These are phyloP conservation scores for Rhabdophis nuchalis DNA, from an alignment of 2,797 vertebrate species.

Conservation along the genomic window DNA sequence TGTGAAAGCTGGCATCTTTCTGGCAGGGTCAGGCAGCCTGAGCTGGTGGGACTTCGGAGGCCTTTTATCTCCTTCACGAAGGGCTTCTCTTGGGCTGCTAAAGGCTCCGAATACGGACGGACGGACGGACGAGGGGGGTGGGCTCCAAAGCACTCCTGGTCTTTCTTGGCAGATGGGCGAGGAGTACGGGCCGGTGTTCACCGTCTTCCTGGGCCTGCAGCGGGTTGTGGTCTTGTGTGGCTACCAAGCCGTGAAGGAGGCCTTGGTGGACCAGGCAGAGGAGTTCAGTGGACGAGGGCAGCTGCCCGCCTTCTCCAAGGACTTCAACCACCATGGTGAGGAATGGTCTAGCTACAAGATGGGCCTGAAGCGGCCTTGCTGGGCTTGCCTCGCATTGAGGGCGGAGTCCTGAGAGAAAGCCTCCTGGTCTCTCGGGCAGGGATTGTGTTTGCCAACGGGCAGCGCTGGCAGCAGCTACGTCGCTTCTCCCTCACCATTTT, in stretches of 20 bases:
- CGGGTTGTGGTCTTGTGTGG: conserved; percentile 70
- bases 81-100: not conserved
- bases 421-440: conserved; percentile 39
- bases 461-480: conserved; percentile 65
- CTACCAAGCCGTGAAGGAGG: conserved; percentile 68
- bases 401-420: not conserved
- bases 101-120: not conserved
- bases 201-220: conserved; percentile 65
- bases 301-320: conserved; percentile 58
- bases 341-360: not conserved
- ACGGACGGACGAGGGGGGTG: too few relatives aligned
- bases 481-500: conserved; percentile 64
- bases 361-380: not conserved
- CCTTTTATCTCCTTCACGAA: not conserved
- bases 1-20: not conserved
- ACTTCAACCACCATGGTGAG: conserved; percentile 70
- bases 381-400: not conserved
- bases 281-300: conserved; percentile 68
- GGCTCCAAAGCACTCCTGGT: not conserved
- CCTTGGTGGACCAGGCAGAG: conserved; percentile 65
- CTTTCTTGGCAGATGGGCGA: conserved; percentile 61
- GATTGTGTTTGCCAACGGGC: conserved; percentile 62
- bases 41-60: not conserved
- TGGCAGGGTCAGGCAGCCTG: not conserved
- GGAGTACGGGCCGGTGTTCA: conserved; percentile 69